Conservation (phyloP, 2,797 vertebrate species). For the Rhabdomys pumilio region DNA sequence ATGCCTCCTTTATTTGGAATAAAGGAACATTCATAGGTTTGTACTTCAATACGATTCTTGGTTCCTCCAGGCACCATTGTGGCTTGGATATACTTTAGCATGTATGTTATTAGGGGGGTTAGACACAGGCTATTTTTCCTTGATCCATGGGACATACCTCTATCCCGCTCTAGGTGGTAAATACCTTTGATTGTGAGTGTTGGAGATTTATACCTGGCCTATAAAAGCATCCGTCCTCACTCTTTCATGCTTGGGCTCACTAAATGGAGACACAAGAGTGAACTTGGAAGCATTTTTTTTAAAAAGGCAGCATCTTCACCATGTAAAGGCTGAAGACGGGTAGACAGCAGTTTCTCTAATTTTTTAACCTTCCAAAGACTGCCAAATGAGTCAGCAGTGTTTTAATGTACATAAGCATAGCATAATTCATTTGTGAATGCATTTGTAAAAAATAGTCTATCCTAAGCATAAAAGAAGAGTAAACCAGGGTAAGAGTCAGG, state of each 20-base stretch:
- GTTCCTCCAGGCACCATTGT: not conserved
- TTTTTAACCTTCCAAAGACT: not conserved
- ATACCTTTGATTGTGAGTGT: not conserved
- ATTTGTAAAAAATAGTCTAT: not conserved
- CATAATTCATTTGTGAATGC: not conserved
- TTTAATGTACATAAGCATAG: not conserved
- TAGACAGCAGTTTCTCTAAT: not conserved
- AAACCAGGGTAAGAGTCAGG: not conserved
- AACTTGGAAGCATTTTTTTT: not conserved
- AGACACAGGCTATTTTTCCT: not conserved
- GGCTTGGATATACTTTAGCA: not conserved
- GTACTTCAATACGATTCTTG: not conserved
- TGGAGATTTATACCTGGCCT: not conserved
- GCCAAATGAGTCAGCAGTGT: not conserved
- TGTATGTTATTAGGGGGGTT: fast-evolving
- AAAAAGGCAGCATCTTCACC: not conserved
- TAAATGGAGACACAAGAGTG: not conserved
- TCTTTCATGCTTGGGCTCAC: not conserved
- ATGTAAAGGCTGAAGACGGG: not conserved
- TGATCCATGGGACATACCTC: not conserved
- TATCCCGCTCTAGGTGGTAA: not conserved
- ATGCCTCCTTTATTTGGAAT: not conserved
- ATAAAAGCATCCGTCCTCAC: not conserved
- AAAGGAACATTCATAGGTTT: not conserved
- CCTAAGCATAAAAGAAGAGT: not conserved